Percentiles rank a stretch among this genome's conserved stretches.
Conservation (phyloP, 2,797 vertebrate genomes). For the Sardinella longiceps region DNA sequence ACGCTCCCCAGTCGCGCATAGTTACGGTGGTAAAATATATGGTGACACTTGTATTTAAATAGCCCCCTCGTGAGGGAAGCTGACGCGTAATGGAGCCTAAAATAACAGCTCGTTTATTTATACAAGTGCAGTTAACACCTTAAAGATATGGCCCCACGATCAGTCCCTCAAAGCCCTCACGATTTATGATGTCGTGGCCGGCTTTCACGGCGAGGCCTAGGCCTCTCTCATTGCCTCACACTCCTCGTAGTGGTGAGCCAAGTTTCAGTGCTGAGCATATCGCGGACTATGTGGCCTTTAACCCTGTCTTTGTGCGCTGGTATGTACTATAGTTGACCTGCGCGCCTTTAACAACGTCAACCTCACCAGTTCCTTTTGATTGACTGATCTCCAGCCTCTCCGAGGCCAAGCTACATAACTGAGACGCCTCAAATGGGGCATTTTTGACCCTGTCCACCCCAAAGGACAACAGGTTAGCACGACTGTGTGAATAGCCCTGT, state of each 20-base stretch:
- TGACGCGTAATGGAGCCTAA: constrained; percentile 72
- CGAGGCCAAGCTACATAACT: neutral
- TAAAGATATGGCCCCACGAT: constrained; percentile 59
- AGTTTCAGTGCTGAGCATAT: neutral
- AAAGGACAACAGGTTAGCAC: neutral
- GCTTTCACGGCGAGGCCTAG: constrained; percentile 26
- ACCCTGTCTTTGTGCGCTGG: neutral
- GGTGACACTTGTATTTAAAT: constrained; percentile 74
- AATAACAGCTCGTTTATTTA: constrained; percentile 78
- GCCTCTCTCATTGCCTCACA: neutral
- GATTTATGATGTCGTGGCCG: constrained; percentile 51
- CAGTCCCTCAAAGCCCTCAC: constrained; percentile 41
- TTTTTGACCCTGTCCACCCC: neutral
- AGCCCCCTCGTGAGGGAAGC: constrained; percentile 66
- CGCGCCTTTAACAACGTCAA: neutral
- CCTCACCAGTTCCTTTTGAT: neutral
- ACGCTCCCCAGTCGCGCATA: constrained; percentile 51
- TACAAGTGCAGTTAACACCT: constrained; percentile 80
- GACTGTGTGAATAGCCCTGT: no score
- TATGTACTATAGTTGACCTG: constrained; percentile 9
- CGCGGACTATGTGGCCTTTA: neutral
- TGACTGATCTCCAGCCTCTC: neutral
- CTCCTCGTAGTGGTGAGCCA: neutral
- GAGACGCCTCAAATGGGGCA: neutral
- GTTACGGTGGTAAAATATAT: constrained; percentile 72